A percentile compares a stretch with the other conserved stretches of the same genome.
These are phyloP conservation scores for Ophiothrix spiculata DNA, from an alignment of 35 echinoderm and acorn worm genomes.

Conservation along the genomic window DNA sequence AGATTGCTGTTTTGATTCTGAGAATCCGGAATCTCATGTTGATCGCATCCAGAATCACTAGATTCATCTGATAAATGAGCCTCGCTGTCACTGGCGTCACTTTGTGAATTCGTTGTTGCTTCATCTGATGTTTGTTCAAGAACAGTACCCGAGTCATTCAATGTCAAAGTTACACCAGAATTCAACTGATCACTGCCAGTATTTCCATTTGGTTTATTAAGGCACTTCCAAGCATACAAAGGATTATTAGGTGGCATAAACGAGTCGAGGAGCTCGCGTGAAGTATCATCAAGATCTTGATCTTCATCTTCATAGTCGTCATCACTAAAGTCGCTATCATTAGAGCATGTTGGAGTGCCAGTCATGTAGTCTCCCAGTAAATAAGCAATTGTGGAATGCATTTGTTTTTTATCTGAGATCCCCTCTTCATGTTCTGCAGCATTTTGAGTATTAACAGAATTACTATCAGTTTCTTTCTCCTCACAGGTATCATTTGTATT, in stretches of 20 bases:
- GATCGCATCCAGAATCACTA: constrained; percentile 20
- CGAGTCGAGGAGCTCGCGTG: background rate
- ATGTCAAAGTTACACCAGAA: background rate
- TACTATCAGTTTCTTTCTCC: too few relatives aligned
- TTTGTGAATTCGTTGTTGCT: background rate
- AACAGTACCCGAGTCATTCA: background rate
- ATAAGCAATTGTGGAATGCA: background rate
- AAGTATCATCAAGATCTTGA: background rate
- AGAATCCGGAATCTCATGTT: background rate
- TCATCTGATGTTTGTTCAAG: background rate
- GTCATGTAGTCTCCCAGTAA: background rate
- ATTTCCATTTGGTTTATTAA: background rate
- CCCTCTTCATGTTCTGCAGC: too few relatives aligned
- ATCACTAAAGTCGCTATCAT: constrained; percentile 1
- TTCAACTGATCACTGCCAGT: background rate
- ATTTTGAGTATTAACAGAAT: too few relatives aligned
- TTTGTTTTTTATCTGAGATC: background rate
- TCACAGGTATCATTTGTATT: too few relatives aligned
- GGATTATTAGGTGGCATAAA: background rate
- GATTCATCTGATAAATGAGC: constrained; percentile 33
- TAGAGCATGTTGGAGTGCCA: background rate
- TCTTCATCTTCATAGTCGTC: background rate
- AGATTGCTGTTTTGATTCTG: background rate
- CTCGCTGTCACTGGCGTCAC: constrained; percentile 32
- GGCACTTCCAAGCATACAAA: background rate